Conservation (phyloP, 2,113 vertebrate genomes). For the Mus pahari region DNA sequence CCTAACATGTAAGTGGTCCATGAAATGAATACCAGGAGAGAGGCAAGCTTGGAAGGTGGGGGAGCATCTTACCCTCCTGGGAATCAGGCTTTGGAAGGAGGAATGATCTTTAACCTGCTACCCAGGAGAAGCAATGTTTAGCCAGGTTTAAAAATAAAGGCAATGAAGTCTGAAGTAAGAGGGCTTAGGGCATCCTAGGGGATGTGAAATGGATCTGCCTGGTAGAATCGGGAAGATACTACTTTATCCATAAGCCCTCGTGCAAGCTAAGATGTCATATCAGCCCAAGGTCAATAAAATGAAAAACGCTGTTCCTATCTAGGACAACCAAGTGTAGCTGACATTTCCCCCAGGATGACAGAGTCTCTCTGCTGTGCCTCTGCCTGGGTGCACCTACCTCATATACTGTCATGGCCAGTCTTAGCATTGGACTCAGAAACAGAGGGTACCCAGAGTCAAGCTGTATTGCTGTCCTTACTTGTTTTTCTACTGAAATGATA, state of each 20-base stretch:
- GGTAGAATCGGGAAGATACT: neutral
- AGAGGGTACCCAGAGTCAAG: accelerated
- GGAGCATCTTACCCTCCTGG: neutral
- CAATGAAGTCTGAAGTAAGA: neutral
- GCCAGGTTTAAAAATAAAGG: too few relatives aligned
- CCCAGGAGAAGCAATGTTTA: neutral
- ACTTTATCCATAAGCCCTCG: neutral
- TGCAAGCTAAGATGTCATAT: neutral
- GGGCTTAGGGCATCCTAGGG: accelerated
- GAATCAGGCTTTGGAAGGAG: neutral
- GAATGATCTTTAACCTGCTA: neutral
- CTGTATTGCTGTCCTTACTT: too few relatives aligned
- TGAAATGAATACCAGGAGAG: neutral
- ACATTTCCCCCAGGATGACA: neutral
- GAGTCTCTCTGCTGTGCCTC: neutral
- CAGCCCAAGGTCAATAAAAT: neutral
- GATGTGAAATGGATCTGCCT: accelerated
- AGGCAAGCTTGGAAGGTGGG: neutral
- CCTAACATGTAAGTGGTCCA: neutral
- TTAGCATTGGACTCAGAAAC: neutral
- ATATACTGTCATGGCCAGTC: accelerated
- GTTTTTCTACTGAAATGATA: neutral
- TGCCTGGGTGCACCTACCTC: neutral
- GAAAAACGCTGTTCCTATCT: too few relatives aligned
- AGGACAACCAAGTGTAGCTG: neutral